Percentiles rank a stretch among this genome's conserved stretches.
phyloP scores from a whole-genome alignment of 1,140 invertebrate species.

The Papilio dardanus region DNA sequence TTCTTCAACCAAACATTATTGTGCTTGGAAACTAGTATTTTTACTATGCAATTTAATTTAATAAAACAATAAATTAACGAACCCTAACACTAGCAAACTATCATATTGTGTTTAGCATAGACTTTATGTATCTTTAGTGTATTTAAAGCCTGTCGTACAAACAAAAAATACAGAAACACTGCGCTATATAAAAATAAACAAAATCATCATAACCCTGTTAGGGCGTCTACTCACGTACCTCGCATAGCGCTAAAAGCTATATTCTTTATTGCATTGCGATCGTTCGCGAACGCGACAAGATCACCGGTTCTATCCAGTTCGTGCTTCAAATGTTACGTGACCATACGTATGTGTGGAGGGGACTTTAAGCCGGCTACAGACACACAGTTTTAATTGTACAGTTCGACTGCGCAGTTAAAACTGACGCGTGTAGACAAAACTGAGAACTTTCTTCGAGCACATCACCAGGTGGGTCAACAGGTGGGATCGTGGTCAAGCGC shows the following conservation, averaged over 20 bases:
- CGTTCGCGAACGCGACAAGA: conserved; percentile 47
- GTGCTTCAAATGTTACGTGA: conserved; percentile 56
- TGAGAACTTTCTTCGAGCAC: too few relatives aligned
- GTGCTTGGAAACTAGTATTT: too few relatives aligned
- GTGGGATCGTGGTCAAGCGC: too few relatives aligned
- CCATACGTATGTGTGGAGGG: conserved; percentile 32
- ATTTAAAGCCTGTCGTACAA: not conserved
- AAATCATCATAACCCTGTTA: conserved; percentile 44
- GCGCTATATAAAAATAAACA: conserved; percentile 28
- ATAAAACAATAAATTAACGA: too few relatives aligned
- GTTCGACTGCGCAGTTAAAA: too few relatives aligned
- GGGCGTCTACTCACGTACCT: conserved; percentile 51
- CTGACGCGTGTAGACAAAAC: too few relatives aligned
- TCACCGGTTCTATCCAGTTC: conserved; percentile 38
- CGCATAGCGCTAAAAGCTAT: conserved; percentile 58
- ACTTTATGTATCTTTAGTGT: not conserved
- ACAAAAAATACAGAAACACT: not conserved
- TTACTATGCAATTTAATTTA: too few relatives aligned
- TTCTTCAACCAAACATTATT: too few relatives aligned
- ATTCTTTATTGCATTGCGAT: conserved; percentile 54
- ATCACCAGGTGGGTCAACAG: too few relatives aligned
- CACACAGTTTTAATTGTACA: too few relatives aligned
- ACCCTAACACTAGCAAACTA: not conserved
- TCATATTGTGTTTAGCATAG: not conserved
- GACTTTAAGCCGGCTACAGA: too few relatives aligned